Percentiles rank a stretch among this genome's conserved stretches.
phyloP scores from a whole-genome alignment of 2,113 vertebrate species.

The Tragulus kanchil region DNA sequence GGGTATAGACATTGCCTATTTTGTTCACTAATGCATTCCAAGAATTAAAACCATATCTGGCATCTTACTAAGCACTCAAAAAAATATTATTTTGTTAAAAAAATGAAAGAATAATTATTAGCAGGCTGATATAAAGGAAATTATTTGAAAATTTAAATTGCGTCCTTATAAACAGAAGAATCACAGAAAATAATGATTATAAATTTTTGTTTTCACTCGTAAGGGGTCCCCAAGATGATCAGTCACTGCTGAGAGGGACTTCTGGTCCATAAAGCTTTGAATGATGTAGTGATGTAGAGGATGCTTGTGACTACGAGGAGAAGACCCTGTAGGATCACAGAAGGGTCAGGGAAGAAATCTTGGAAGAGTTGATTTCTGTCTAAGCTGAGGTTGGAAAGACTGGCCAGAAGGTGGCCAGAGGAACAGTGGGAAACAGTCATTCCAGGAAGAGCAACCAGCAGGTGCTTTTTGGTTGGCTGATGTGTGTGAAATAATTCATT shows the following conservation, averaged over 20 bases:
- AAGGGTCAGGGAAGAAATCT: not conserved
- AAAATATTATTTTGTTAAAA: not conserved
- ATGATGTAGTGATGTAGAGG: not conserved
- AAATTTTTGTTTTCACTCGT: not conserved
- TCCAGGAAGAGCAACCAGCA: constrained; percentile 9
- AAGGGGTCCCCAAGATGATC: not conserved
- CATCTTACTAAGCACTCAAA: not conserved
- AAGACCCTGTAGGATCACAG: not conserved
- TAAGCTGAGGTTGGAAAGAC: not conserved
- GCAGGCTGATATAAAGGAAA: not conserved
- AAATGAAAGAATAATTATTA: constrained; percentile 5
- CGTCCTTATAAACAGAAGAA: constrained; percentile 48
- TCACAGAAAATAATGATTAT: not conserved
- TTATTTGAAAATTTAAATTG: constrained; percentile 29
- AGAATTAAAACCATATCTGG: not conserved
- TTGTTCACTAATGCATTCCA: not conserved
- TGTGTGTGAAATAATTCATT: not conserved
- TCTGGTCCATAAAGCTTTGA: not conserved
- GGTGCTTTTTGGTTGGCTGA: constrained; percentile 20
- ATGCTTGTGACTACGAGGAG: not conserved
- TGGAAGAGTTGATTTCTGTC: not conserved
- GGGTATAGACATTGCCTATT: not conserved
- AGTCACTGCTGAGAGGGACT: not conserved
- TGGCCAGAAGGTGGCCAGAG: not conserved
- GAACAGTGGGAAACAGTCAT: not conserved